phyloP scores from a whole-genome alignment of 2,888 invertebrate genomes.

The Idaea aversata region DNA sequence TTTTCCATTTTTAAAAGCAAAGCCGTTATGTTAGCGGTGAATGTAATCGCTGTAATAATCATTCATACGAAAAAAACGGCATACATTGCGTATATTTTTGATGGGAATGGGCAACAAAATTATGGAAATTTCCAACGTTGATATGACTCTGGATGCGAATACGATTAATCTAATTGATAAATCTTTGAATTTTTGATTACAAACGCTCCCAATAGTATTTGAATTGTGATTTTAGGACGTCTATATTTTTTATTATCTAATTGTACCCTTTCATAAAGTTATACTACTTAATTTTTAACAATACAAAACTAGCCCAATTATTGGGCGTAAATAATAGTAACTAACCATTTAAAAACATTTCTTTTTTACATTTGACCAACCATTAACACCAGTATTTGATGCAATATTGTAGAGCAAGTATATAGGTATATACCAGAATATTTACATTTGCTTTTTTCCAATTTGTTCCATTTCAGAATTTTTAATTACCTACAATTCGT shows the following conservation, averaged over 20 bases:
- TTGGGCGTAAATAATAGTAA: no score
- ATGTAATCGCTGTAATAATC: constrained; percentile 27
- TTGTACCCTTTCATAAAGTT: background rate
- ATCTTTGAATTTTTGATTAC: background rate
- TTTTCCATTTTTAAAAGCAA: constrained; percentile 29
- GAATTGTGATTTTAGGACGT: background rate
- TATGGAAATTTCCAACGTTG: background rate
- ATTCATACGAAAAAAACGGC: constrained; percentile 17
- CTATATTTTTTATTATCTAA: background rate
- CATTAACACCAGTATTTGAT: no score
- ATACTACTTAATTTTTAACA: background rate
- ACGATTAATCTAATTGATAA: background rate
- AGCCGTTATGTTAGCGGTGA: constrained; percentile 19
- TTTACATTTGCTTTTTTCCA: no score
- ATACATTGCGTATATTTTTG: constrained; percentile 2
- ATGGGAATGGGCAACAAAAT: background rate
- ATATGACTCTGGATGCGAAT: background rate
- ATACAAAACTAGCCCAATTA: no score
- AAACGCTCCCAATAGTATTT: background rate
- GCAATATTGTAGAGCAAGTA: no score
- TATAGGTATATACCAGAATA: no score
- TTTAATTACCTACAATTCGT: background rate
- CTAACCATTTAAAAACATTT: no score
- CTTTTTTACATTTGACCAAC: no score
- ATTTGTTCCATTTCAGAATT: background rate